These are phyloP conservation scores for Heliothis subflexa DNA, from an alignment of 1,140 invertebrate species.

Conservation along the genomic window DNA sequence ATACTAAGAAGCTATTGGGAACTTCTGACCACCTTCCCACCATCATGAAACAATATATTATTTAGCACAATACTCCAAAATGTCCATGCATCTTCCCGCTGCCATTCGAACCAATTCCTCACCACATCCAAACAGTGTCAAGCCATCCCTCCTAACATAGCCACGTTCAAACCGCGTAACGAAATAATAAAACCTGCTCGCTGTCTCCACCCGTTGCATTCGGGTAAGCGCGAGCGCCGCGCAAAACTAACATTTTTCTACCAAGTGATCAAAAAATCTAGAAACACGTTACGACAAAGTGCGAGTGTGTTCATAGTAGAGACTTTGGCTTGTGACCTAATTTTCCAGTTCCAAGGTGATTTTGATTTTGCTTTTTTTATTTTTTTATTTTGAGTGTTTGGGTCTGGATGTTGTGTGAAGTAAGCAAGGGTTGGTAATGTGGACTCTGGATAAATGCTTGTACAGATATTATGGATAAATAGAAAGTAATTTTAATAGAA, in stretches of 20 bases:
- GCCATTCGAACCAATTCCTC: slow-evolving; percentile 1
- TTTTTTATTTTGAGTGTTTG: slow-evolving; percentile 34
- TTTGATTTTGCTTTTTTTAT: slow-evolving; percentile 57
- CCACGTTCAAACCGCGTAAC: slow-evolving; percentile 67
- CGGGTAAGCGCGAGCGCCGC: slow-evolving; percentile 62
- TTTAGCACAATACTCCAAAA: too few relatives aligned
- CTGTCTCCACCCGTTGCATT: slow-evolving; percentile 62
- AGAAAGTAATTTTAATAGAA: background rate
- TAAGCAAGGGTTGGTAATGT: slow-evolving; percentile 19
- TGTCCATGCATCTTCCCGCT: background rate
- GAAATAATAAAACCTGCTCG: slow-evolving; percentile 78
- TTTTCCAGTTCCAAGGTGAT: slow-evolving; percentile 82
- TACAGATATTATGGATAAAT: background rate
- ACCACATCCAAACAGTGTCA: slow-evolving; percentile 45
- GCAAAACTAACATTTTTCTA: slow-evolving; percentile 56
- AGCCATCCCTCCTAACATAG: slow-evolving; percentile 51
- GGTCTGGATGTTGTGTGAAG: slow-evolving; percentile 46
- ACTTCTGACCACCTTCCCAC: too few relatives aligned
- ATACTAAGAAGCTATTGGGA: too few relatives aligned
- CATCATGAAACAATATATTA: too few relatives aligned
- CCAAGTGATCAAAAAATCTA: slow-evolving; percentile 57
- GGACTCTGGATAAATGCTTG: slow-evolving; percentile 17
- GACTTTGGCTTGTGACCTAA: slow-evolving; percentile 79
- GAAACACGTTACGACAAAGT: slow-evolving; percentile 81
- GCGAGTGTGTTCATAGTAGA: slow-evolving; percentile 80